These are phyloP conservation scores for Anolis sagrei DNA, from an alignment of 2,113 vertebrate species.

Conservation along the genomic window DNA sequence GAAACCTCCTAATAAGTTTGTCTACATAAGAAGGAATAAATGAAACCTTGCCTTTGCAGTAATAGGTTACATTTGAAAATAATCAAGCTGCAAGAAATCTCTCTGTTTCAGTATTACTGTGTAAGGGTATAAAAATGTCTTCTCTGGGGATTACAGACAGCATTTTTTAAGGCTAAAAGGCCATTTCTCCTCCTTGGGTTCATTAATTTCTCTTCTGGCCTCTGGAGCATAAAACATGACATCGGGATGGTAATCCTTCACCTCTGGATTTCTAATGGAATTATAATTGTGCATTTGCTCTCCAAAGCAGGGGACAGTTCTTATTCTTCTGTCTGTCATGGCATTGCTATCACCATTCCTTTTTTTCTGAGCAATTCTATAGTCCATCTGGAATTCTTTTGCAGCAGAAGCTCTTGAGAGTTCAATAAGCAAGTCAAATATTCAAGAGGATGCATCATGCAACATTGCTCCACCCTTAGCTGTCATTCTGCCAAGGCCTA, in stretches of 20 bases:
- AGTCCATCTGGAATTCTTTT: neutral
- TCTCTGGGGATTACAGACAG: neutral
- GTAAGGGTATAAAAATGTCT: neutral
- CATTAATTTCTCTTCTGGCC: conserved; percentile 12
- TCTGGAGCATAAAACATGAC: neutral
- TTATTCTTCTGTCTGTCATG: conserved; percentile 8
- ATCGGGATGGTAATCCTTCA: neutral
- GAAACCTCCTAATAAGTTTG: neutral
- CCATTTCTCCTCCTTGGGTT: conserved; percentile 24
- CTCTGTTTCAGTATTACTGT: neutral
- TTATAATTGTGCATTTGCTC: neutral
- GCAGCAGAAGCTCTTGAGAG: conserved; percentile 23
- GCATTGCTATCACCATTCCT: neutral
- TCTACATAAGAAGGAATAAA: neutral
- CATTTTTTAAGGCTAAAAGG: conserved; percentile 1
- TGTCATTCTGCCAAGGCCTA: conserved; percentile 25
- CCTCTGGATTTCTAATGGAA: accelerated
- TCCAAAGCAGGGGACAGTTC: neutral
- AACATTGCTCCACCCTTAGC: neutral
- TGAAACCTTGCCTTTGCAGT: neutral
- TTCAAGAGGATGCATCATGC: accelerated
- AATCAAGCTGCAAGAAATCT: neutral
- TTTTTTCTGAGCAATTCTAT: conserved; percentile 11
- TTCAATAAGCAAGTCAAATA: neutral
- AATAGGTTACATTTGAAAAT: neutral